A percentile compares a stretch with the other conserved stretches of the same genome.
Conservation (phyloP, 2,888 invertebrate species). For the Rotaria macrura region DNA sequence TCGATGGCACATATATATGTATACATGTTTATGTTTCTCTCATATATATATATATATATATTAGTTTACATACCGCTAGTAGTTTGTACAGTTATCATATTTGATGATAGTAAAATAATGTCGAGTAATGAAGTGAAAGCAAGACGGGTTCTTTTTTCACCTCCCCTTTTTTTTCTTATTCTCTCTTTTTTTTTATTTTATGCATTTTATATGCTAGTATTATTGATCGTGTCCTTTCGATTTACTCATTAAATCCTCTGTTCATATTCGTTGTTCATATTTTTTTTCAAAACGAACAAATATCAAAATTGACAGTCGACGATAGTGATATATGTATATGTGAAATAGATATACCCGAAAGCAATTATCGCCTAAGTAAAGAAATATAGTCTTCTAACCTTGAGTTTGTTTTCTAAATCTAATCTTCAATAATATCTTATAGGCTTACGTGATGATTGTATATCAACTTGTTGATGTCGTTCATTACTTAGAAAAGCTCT, state of each 20-base stretch:
- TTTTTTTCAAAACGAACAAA: not conserved
- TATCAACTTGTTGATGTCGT: not conserved
- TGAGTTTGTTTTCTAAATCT: not conserved
- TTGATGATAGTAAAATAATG: not conserved
- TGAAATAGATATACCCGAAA: not conserved
- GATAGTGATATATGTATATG: not conserved
- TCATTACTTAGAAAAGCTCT: not conserved
- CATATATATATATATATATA: no score
- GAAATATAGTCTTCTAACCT: not conserved
- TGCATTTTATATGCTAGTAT: not conserved
- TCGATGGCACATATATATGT: not conserved
- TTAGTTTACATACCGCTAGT: not conserved
- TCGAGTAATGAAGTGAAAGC: not conserved
- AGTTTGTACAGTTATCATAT: not conserved
- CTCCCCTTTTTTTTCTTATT: not conserved
- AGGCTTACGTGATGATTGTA: not conserved
- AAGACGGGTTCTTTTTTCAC: not conserved
- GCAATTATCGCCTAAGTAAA: not conserved
- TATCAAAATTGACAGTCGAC: constrained; percentile 2
- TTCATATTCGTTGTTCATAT: not conserved
- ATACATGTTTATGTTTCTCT: not conserved
- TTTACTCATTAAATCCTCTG: not conserved
- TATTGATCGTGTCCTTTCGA: not conserved
- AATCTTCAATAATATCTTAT: not conserved
- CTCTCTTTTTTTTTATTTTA: not conserved